These are phyloP conservation scores for Drosophila kohkoa DNA, from an alignment of 1,140 invertebrate species.

Conservation along the genomic window DNA sequence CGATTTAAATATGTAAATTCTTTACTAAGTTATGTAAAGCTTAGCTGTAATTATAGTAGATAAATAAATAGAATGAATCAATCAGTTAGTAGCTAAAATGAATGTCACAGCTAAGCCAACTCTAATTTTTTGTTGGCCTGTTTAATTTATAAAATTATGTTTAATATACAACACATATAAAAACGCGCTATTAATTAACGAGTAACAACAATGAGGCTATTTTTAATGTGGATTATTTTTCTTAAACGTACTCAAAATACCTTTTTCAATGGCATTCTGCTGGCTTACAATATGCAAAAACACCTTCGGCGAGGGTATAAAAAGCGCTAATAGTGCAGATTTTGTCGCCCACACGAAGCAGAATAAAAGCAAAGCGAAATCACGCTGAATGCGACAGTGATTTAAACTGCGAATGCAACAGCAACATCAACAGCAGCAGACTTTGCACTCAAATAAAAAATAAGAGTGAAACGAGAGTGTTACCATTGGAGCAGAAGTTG, in stretches of 20 bases:
- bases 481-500: too few relatives aligned
- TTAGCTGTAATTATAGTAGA: too few relatives aligned
- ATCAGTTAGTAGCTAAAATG: too few relatives aligned
- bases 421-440: not conserved
- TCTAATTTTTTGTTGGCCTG: too few relatives aligned
- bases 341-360: constrained; percentile 52
- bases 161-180: too few relatives aligned
- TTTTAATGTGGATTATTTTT: not conserved
- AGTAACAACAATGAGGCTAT: not conserved
- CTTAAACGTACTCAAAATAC: not conserved
- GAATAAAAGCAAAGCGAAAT: constrained; percentile 4
- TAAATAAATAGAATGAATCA: too few relatives aligned
- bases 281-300: not conserved
- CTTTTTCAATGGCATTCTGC: not conserved
- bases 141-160: too few relatives aligned
- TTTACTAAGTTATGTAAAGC: too few relatives aligned
- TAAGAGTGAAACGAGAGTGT: constrained; percentile 13
- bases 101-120: too few relatives aligned
- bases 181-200: too few relatives aligned
- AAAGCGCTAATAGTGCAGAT: constrained; percentile 31
- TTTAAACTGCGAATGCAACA: constrained; percentile 10
- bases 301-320: constrained; percentile 1
- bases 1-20: too few relatives aligned
- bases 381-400: constrained; percentile 8
- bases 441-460: not conserved